phyloP scores from a whole-genome alignment of 2,888 invertebrate genomes.

The Caprella mutica region DNA sequence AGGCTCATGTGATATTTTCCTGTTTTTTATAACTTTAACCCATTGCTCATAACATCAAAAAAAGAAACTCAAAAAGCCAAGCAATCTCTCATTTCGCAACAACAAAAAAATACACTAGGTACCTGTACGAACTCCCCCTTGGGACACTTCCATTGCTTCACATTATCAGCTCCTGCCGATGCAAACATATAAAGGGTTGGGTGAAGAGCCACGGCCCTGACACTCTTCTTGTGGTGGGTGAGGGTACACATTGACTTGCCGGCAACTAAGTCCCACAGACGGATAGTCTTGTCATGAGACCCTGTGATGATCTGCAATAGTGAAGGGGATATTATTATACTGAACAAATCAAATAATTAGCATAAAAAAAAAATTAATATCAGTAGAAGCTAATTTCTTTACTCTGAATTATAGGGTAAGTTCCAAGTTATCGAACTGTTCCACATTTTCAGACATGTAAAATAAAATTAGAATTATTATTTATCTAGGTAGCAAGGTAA shows the following conservation, averaged over 20 bases:
- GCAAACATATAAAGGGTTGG: slow-evolving; percentile 79
- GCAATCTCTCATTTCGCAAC: background rate
- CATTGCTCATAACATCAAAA: too few species aligned
- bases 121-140: slow-evolving; percentile 77
- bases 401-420: too few species aligned
- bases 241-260: slow-evolving; percentile 87
- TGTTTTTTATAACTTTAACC: too few species aligned
- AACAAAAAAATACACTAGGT: background rate
- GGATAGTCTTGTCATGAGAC: slow-evolving; percentile 86
- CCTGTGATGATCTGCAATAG: slow-evolving; percentile 33
- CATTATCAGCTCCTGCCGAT: slow-evolving; percentile 95
- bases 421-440: too few species aligned
- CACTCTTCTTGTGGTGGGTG: slow-evolving; percentile 95
- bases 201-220: slow-evolving; percentile 48
- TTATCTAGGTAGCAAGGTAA: too few species aligned
- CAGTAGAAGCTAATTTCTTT: too few species aligned
- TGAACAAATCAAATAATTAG: background rate
- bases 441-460: background rate
- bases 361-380: too few species aligned
- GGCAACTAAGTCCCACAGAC: slow-evolving; percentile 94
- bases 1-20: too few species aligned
- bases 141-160: slow-evolving; percentile 98
- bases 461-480: background rate
- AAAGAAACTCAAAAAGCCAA: too few species aligned
- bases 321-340: slow-evolving; percentile 6